phyloP scores from a whole-genome alignment of 2,888 invertebrate genomes.

The Drosophila silvestris region DNA sequence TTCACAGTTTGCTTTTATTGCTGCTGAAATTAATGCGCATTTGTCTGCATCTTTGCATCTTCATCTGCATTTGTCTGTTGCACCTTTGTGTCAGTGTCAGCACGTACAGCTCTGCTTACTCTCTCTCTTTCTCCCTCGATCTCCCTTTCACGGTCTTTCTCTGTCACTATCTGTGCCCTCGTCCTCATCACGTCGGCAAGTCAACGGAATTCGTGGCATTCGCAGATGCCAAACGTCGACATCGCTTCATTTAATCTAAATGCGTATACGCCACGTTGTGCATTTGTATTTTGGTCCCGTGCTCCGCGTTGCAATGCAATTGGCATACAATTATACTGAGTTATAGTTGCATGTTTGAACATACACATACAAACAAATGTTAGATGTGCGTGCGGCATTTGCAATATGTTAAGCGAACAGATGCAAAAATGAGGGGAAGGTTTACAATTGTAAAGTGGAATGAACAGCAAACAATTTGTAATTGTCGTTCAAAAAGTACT shows the following conservation, averaged over 20 bases:
- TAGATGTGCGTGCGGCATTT: conserved; percentile 33
- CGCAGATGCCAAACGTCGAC: conserved; percentile 20
- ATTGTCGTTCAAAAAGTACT: conserved; percentile 8
- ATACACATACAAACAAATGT: conserved; percentile 10
- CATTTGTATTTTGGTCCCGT: conserved; percentile 21
- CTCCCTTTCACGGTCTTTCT: no score
- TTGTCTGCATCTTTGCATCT: conserved; percentile 29
- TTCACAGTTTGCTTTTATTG: conserved; percentile 7
- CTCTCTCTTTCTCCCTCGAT: not conserved
- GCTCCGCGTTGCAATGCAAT: conserved; percentile 50
- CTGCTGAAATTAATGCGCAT: conserved; percentile 40
- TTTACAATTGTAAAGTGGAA: conserved; percentile 1
- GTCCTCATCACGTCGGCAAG: conserved; percentile 45
- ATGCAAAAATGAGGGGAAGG: not conserved
- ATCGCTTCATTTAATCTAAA: conserved; percentile 59
- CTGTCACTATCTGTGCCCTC: conserved; percentile 6
- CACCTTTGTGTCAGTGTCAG: conserved; percentile 33
- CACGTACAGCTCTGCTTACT: conserved; percentile 20
- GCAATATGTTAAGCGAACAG: conserved; percentile 21
- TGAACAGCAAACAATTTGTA: conserved; percentile 7
- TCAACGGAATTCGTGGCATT: conserved; percentile 45
- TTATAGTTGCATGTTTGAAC: conserved; percentile 8
- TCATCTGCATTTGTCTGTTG: conserved; percentile 42
- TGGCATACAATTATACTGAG: conserved; percentile 53
- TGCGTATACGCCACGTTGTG: conserved; percentile 63